phyloP scores from a whole-genome alignment of 2,113 vertebrate genomes.

The Otus sunia region DNA sequence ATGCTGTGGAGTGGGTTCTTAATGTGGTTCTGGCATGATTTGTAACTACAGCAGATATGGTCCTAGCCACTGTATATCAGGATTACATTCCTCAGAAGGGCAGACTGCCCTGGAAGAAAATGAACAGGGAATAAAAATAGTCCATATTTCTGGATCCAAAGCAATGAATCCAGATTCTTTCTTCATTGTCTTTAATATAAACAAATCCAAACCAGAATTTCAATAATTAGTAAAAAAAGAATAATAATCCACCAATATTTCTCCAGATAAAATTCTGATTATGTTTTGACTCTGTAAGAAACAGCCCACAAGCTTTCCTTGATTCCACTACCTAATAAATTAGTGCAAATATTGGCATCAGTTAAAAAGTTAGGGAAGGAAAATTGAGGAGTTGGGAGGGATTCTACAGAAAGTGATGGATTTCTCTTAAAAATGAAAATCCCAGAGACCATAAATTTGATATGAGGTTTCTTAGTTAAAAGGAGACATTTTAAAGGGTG shows the following conservation, averaged over 20 bases:
- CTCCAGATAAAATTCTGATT: neutral
- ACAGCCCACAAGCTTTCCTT: neutral
- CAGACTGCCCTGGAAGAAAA: constrained; percentile 4
- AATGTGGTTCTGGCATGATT: neutral
- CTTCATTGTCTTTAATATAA: neutral
- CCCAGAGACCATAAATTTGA: neutral
- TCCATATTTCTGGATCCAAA: neutral
- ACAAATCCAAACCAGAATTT: neutral
- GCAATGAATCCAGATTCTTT: neutral
- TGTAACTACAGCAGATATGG: neutral
- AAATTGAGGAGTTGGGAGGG: neutral
- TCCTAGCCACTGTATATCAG: neutral
- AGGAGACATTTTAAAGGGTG: neutral
- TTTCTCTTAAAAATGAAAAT: neutral
- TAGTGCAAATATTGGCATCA: neutral
- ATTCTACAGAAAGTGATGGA: neutral
- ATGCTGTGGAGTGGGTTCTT: neutral
- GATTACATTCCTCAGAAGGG: neutral
- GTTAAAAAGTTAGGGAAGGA: neutral
- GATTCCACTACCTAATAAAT: neutral
- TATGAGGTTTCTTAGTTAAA: neutral
- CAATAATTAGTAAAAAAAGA: neutral
- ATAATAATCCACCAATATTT: neutral
- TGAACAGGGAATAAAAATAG: neutral
- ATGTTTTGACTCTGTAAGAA: neutral